A percentile compares a stretch with the other conserved stretches of the same genome.
Evolutionary conservation across 2,888 invertebrate species (phyloP).

Genomic region (Aleiodes alternator): DNA sequence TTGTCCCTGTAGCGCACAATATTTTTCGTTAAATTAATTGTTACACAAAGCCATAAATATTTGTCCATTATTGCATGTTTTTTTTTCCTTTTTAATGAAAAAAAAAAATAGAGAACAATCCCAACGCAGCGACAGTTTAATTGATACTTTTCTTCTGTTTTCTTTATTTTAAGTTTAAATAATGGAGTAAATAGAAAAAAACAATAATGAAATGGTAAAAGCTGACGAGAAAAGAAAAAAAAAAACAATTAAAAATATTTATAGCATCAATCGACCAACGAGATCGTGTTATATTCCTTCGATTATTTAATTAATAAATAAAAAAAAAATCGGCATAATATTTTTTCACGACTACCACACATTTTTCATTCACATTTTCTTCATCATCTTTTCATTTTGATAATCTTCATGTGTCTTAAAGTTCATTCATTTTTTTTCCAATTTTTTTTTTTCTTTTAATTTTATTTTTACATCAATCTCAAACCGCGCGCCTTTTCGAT

Average conservation of each 20-base stretch:
- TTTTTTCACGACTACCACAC: conserved; percentile 37
- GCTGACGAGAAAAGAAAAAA: conserved; percentile 20
- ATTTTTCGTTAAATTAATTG: neutral
- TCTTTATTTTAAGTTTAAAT: conserved; percentile 10
- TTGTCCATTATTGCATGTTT: conserved; percentile 18
- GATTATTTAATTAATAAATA: conserved; percentile 34
- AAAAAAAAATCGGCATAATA: conserved; percentile 30
- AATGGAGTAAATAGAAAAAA: conserved; percentile 11
- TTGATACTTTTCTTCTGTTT: conserved; percentile 11
- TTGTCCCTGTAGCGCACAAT: neutral
- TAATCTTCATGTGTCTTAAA: conserved; percentile 33
- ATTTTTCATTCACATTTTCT: conserved; percentile 43
- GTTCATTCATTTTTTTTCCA: conserved; percentile 5
- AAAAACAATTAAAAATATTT: conserved; percentile 25
- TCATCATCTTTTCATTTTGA: conserved; percentile 38
- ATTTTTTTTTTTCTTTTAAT: neutral
- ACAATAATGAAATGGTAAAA: conserved; percentile 23
- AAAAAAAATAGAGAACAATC: neutral
- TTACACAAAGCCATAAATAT: conserved; percentile 15
- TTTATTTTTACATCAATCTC: conserved; percentile 41
- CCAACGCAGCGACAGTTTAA: conserved; percentile 5
- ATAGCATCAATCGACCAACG: conserved; percentile 32
- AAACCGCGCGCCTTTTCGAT: conserved; percentile 15
- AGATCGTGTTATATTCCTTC: conserved; percentile 19
- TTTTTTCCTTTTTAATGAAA: too few species aligned